Evolutionary conservation across 2,888 invertebrate species (phyloP).

Genomic region (Monopis laevigella): DNA sequence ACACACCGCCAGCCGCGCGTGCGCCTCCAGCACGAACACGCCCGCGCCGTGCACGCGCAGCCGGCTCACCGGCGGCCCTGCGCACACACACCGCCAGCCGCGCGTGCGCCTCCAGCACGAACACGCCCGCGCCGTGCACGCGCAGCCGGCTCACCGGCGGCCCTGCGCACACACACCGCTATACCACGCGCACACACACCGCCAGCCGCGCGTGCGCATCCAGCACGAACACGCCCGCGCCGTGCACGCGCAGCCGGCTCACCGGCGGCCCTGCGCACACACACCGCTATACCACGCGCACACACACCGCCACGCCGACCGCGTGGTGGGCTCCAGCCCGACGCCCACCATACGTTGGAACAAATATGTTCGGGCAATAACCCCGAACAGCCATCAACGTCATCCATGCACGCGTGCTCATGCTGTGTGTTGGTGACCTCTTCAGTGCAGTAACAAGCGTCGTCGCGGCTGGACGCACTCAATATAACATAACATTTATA

Average conservation of each 20-base stretch:
- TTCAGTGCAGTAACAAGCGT: too few relatives aligned
- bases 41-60: conserved; percentile 71
- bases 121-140: conserved; percentile 93
- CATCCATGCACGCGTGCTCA: too few relatives aligned
- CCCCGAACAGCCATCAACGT: too few relatives aligned
- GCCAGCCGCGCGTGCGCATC: conserved; percentile 96
- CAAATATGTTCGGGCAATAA: too few relatives aligned
- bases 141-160: conserved; percentile 72
- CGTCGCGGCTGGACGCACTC: too few relatives aligned
- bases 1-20: conserved; percentile 85
- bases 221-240: conserved; percentile 93
- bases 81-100: conserved; percentile 80
- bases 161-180: conserved; percentile 80
- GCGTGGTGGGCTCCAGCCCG: too few relatives aligned
- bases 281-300: too few relatives aligned
- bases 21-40: conserved; percentile 68
- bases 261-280: conserved; percentile 70
- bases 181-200: conserved; percentile 81
- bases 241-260: conserved; percentile 80
- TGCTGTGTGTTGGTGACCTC: too few relatives aligned
- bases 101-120: conserved; percentile 94
- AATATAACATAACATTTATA: too few relatives aligned
- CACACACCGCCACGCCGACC: too few relatives aligned
- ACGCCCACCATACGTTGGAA: too few relatives aligned
- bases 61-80: conserved; percentile 94